Conservation (phyloP, 2,888 invertebrate genomes). For the Achlya flavicornis region DNA sequence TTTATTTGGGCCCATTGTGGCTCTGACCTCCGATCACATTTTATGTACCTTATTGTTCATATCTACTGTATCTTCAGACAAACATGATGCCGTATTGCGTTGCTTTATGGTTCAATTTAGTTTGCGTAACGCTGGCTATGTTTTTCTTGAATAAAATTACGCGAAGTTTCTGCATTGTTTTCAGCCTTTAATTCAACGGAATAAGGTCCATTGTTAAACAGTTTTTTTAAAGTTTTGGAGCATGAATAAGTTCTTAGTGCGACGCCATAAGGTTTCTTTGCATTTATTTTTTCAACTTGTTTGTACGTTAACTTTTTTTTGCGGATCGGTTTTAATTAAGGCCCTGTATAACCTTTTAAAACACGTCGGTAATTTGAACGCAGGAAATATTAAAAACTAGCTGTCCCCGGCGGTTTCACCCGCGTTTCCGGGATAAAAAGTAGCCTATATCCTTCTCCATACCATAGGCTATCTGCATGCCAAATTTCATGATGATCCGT, state of each 20-base stretch:
- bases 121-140: neutral
- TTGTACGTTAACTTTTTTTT: neutral
- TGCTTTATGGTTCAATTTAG: neutral
- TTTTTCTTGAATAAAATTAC: neutral
- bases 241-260: neutral
- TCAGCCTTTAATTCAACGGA: neutral
- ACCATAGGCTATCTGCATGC: too few relatives aligned
- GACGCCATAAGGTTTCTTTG: neutral
- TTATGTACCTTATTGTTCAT: neutral
- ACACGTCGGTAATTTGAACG: neutral
- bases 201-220: neutral
- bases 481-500: too few relatives aligned
- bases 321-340: neutral
- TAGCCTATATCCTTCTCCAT: too few relatives aligned
- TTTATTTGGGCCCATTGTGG: neutral
- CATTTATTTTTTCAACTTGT: neutral
- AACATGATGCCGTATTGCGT: neutral
- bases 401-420: too few relatives aligned
- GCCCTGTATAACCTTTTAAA: neutral
- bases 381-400: too few relatives aligned
- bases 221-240: neutral
- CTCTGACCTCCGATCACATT: constrained; percentile 2
- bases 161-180: neutral
- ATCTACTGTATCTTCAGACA: neutral
- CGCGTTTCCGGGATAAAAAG: too few relatives aligned